A percentile compares a stretch with the other conserved stretches of the same genome.
These are phyloP conservation scores for Tragelaphus scriptus DNA, from an alignment of 2,113 vertebrate species.

Conservation along the genomic window DNA sequence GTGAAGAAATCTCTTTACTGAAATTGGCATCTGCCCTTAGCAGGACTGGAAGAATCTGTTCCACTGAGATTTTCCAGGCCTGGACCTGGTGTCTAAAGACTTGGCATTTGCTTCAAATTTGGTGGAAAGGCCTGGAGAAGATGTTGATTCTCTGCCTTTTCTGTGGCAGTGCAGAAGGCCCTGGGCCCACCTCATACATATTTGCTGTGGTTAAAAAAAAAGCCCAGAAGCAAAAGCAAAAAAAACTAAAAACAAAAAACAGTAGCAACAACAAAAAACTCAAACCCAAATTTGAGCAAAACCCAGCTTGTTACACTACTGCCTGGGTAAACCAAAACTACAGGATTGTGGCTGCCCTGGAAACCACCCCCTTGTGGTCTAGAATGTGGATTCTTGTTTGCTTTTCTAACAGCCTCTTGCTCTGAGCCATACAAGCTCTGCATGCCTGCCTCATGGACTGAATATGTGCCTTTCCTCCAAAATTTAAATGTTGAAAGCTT, in stretches of 20 bases:
- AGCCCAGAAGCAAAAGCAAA: not conserved
- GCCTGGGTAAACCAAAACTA: not conserved
- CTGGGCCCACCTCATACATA: accelerated
- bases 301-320: not conserved
- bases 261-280: not conserved
- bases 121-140: not conserved
- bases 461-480: too few species aligned
- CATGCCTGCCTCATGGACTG: not conserved
- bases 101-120: not conserved
- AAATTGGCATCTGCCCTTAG: not conserved
- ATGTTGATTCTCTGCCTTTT: not conserved
- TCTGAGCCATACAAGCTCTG: not conserved
- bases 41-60: not conserved
- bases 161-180: not conserved
- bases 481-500: not conserved
- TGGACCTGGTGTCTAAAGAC: not conserved
- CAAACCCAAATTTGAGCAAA: not conserved
- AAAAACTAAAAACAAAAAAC: not conserved
- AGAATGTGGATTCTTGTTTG: not conserved
- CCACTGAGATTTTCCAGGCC: not conserved
- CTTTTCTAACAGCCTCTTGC: not conserved
- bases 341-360: not conserved
- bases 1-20: not conserved
- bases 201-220: not conserved
- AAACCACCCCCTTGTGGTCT: not conserved